Evolutionary conservation across 30 jellyfish, hydroid and myxozoan genomes (phyloP).

Genomic region (Pelagia noctiluca): DNA sequence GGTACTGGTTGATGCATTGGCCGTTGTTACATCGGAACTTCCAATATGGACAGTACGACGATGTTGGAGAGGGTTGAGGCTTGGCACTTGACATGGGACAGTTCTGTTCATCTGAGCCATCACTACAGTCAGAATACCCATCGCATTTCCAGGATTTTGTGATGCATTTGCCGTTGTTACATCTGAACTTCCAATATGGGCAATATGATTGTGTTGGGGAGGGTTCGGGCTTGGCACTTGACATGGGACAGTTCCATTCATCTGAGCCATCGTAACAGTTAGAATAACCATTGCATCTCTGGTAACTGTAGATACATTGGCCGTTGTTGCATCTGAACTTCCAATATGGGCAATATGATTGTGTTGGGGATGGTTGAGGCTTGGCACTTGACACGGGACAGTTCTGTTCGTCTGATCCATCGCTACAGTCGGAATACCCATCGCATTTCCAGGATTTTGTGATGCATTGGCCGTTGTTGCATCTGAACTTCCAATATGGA

Average conservation of each 20-base stretch:
- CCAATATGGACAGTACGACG: not conserved
- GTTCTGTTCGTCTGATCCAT: constrained; percentile 6
- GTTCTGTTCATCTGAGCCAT: too few relatives aligned
- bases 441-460: too few relatives aligned
- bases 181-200: constrained; percentile 30
- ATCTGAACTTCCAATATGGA: too few relatives aligned
- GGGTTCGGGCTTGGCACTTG: too few relatives aligned
- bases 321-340: not conserved
- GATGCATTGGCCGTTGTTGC: too few relatives aligned
- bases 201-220: too few relatives aligned
- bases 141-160: constrained; percentile 27
- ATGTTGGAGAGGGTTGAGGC: not conserved
- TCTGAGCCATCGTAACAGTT: too few relatives aligned
- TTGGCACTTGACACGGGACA: constrained; percentile 8
- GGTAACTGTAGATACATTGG: not conserved
- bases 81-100: not conserved
- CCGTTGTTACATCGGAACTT: not conserved
- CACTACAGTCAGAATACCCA: constrained; percentile 64
- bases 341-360: not conserved
- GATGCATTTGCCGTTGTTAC: constrained; percentile 47
- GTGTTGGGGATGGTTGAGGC: constrained; percentile 18
- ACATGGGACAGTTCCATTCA: too few relatives aligned
- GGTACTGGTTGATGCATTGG: not conserved
- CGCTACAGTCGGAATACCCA: too few relatives aligned
- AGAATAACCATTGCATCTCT: too few relatives aligned